Evolutionary conservation across 2,888 invertebrate species (phyloP), one percentile per base, ranked within the genome.

Genomic region (Stenchaetothrips biformis): DNA sequence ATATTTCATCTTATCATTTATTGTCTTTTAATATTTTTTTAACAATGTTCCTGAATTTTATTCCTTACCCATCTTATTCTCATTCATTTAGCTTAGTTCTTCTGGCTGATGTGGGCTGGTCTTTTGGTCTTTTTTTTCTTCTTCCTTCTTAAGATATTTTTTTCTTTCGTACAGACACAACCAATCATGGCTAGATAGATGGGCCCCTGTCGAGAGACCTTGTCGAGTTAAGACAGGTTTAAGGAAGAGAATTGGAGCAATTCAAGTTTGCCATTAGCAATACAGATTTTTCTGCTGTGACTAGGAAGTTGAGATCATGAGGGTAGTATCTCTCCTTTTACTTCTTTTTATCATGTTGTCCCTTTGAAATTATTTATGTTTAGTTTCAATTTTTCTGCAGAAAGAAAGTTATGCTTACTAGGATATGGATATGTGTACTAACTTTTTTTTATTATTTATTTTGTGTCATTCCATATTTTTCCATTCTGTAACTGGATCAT

Each of bases 91-190:
- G 59, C 59, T 59, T 0, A 59, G 8, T 53, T 53, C 13, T 53
- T 53, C 53, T 53, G 53, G 6, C 16, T 9, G 53, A 53, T 13
- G 13, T 13, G 53, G 53, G 8, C 7, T 8, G 7, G 21, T 21
- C 11, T 25, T 74, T 18, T 53, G 9, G 18, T 18, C 25, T 25
- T 25, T 21, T 7, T 21, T 74, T 25, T 25, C 67, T 74, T 21
- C 9, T n/a, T 13, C 59, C 13, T 59, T 59, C 16, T 6, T 18
- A 18, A 74, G 25, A 11, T 21, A 74, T 11, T 21, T 21, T 74
- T 74, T 21, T 74, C 67, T 74, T 74, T 74, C 67, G 25, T 21
- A 74, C 67, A 74, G 67, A 74, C 67, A 25, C 67, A 74, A 74
- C 67, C 25, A 25, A 21, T 74, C 25, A 74, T 25, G 67, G 67